phyloP scores from a whole-genome alignment of 2,888 invertebrate genomes.

The Spisula solida region DNA sequence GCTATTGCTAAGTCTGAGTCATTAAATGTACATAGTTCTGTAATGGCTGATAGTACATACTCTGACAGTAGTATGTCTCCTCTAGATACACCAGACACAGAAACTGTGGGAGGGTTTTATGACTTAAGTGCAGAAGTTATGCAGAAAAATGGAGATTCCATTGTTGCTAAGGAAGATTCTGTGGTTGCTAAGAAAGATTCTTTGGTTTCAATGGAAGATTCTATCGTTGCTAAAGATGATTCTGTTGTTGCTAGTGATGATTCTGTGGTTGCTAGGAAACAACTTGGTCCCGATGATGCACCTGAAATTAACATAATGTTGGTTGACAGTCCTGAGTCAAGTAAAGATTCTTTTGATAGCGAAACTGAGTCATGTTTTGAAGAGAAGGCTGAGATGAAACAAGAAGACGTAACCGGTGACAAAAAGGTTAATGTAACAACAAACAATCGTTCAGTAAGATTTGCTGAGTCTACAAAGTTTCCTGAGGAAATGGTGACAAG shows the following conservation, averaged over 20 bases:
- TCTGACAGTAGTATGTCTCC: slow-evolving; percentile 58
- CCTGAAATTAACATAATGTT: slow-evolving; percentile 45
- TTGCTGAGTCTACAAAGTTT: slow-evolving; percentile 47
- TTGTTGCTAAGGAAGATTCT: not conserved
- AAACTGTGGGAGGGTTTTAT: slow-evolving; percentile 64
- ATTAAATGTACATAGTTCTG: slow-evolving; percentile 27
- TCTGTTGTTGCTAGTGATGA: not conserved
- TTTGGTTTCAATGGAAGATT: not conserved
- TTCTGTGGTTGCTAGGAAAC: not conserved
- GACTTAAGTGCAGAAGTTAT: slow-evolving; percentile 50
- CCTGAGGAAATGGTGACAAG: slow-evolving; percentile 45
- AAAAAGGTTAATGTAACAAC: not conserved
- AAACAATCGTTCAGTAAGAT: slow-evolving; percentile 11
- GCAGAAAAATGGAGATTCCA: not conserved
- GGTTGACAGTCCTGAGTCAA: slow-evolving; percentile 33
- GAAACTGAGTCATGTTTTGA: slow-evolving; percentile 42
- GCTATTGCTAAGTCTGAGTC: slow-evolving; percentile 31
- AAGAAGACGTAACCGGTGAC: not conserved
- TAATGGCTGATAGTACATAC: slow-evolving; percentile 36
- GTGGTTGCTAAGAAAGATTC: not conserved
- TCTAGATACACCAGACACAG: slow-evolving; percentile 61
- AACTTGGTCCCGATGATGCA: slow-evolving; percentile 31
- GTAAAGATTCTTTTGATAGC: slow-evolving; percentile 48
- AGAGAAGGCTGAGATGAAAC: not conserved
- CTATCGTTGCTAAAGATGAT: not conserved